phyloP scores from a whole-genome alignment of 35 echinoderm and acorn worm species.

The Eucidaris tribuloides region DNA sequence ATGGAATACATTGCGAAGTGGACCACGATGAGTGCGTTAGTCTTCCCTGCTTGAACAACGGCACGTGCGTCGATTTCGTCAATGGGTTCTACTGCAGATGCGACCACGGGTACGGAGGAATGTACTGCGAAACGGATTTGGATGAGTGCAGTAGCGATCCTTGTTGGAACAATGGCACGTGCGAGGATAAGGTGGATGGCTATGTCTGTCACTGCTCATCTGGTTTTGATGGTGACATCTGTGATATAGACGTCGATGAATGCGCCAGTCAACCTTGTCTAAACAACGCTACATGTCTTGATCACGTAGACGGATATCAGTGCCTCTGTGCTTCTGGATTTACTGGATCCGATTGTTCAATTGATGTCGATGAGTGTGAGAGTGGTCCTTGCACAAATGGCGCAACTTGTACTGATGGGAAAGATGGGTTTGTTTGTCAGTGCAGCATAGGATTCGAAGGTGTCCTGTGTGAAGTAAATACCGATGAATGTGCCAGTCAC shows the following conservation, averaged over 20 bases:
- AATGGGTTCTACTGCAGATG: slow-evolving; percentile 59
- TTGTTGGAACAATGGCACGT: slow-evolving; percentile 54
- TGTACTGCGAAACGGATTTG: slow-evolving; percentile 40
- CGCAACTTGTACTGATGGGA: slow-evolving; percentile 33
- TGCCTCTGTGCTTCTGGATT: slow-evolving; percentile 11
- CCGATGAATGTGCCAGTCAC: slow-evolving; percentile 37
- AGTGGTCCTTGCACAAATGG: slow-evolving; percentile 7
- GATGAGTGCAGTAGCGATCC: slow-evolving; percentile 37
- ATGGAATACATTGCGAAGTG: slow-evolving; percentile 27
- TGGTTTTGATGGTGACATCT: slow-evolving; percentile 47
- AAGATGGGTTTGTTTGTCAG: slow-evolving; percentile 35
- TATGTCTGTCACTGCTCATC: slow-evolving; percentile 29
- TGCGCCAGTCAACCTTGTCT: slow-evolving; percentile 45
- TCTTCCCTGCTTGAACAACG: slow-evolving; percentile 50
- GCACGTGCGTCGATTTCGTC: slow-evolving; percentile 50
- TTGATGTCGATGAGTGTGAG: neutral
- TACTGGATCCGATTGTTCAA: slow-evolving; percentile 4
- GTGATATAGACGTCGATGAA: slow-evolving; percentile 66
- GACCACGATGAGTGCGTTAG: slow-evolving; percentile 50
- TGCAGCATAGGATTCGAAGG: slow-evolving; percentile 33
- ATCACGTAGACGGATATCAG: neutral
- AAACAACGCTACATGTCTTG: slow-evolving; percentile 56
- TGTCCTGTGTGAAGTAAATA: slow-evolving; percentile 25
- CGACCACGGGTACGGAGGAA: slow-evolving; percentile 28
- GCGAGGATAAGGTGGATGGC: slow-evolving; percentile 24